Conservation (phyloP, 2,113 vertebrate species). For the Deroptyus accipitrinus region DNA sequence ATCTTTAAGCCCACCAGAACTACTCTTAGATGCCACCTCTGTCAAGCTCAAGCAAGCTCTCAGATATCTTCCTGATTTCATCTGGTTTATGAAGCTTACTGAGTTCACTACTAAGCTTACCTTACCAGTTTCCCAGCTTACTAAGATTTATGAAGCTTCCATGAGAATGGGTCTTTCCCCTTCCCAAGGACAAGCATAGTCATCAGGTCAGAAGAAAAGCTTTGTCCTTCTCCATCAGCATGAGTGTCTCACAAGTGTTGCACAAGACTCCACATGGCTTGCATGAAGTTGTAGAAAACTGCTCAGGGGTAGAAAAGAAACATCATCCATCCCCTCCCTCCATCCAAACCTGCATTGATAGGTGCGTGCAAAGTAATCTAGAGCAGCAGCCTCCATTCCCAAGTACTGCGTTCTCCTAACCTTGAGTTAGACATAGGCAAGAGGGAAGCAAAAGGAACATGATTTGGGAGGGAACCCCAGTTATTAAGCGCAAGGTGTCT, state of each 20-base stretch:
- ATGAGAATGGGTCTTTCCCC: neutral
- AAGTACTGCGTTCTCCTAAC: neutral
- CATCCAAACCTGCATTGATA: neutral
- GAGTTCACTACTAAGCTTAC: neutral
- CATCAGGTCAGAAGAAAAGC: neutral
- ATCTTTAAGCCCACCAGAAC: neutral
- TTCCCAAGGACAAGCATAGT: neutral
- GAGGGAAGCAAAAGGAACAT: neutral
- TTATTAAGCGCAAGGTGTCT: neutral
- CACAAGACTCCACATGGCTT: neutral
- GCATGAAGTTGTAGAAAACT: neutral
- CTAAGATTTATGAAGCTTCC: neutral
- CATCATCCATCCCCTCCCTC: neutral
- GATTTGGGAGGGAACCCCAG: neutral
- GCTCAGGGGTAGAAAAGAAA: neutral
- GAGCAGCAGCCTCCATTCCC: neutral
- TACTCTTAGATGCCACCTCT: neutral
- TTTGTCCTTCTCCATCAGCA: rapidly evolving
- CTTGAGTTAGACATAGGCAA: rapidly evolving
- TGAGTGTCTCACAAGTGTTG: neutral
- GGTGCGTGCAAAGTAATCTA: neutral
- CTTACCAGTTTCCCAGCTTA: neutral
- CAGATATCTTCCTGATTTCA: neutral
- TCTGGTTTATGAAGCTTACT: neutral
- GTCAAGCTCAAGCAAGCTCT: neutral